Percentiles rank a stretch among this genome's conserved stretches.
Evolutionary conservation across 2,113 vertebrate genomes (phyloP).

Genomic region (crab-eating macaque (Macaca fascicularis)): T2T-MFA8v1.1 NC_088376.1:54333501-54334000

Average conservation of each 20-base stretch:
- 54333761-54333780: background rate
- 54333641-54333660: background rate
- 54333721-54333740: background rate
- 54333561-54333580: background rate
- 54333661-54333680: background rate
- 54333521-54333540: background rate
- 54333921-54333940: background rate
- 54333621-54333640: background rate
- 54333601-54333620: background rate
- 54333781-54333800: background rate
- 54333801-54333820: background rate
- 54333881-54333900: background rate
- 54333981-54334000: background rate
- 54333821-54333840: background rate
- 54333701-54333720: background rate
- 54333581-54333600: background rate
- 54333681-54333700: background rate
- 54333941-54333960: background rate
- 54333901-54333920: background rate
- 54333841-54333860: background rate
- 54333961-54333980: slow-evolving; percentile 9
- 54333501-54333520: background rate
- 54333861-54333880: background rate
- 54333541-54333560: background rate
- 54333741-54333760: background rate